phyloP scores from a whole-genome alignment of 2,888 invertebrate species.

The Drosophila infuscata region DNA sequence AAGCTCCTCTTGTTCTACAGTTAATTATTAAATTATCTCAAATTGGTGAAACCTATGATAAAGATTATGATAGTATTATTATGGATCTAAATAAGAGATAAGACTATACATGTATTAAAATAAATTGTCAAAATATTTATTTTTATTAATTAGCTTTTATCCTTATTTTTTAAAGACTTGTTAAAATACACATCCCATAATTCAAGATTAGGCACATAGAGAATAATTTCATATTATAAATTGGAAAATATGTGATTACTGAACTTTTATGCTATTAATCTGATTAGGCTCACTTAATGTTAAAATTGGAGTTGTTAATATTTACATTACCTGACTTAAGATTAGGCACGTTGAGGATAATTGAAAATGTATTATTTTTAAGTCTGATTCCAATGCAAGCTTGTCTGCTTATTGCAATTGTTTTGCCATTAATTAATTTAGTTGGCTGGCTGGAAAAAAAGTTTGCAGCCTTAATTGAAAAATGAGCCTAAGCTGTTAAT shows the following conservation, averaged over 20 bases:
- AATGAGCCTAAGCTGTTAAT: slow-evolving; percentile 79
- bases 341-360: too few species aligned
- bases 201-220: neutral
- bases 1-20: neutral
- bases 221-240: neutral
- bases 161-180: too few species aligned
- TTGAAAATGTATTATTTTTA: slow-evolving; percentile 1
- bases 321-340: neutral
- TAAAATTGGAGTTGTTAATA: neutral
- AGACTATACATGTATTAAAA: neutral
- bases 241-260: neutral
- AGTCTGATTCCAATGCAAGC: slow-evolving; percentile 2
- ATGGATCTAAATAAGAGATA: neutral
- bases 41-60: neutral
- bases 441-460: slow-evolving; percentile 50
- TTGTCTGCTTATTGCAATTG: slow-evolving; percentile 40
- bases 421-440: slow-evolving; percentile 70
- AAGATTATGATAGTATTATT: neutral
- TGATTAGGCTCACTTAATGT: neutral
- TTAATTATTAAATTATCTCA: neutral
- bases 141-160: neutral
- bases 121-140: neutral
- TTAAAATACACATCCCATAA: neutral
- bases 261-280: neutral
- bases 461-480: slow-evolving; percentile 71